phyloP scores from a whole-genome alignment of 2,113 vertebrate species.

The Nesospiza acunhae region DNA sequence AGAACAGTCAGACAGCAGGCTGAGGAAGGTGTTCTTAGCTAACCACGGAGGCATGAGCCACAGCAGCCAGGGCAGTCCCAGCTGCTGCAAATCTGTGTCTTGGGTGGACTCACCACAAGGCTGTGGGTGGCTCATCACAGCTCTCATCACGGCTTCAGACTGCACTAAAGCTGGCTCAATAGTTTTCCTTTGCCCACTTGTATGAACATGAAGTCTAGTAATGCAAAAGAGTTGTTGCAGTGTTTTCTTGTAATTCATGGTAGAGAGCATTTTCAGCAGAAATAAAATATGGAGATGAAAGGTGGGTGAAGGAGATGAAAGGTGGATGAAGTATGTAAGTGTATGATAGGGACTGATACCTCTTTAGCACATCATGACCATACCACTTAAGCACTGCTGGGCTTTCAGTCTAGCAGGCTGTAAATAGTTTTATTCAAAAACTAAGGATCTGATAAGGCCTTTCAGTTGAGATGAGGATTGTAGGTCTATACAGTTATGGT shows the following conservation, averaged over 20 bases:
- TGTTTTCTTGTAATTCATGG: neutral
- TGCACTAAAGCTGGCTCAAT: neutral
- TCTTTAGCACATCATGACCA: neutral
- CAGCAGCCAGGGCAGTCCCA: neutral
- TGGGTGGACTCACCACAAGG: neutral
- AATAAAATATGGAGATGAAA: neutral
- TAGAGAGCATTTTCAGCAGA: neutral
- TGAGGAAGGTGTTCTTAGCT: neutral
- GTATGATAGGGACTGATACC: too few relatives aligned
- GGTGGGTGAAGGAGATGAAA: neutral
- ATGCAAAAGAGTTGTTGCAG: neutral
- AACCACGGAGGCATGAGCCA: neutral
- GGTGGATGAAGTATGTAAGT: neutral
- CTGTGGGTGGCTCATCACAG: rapidly evolving
- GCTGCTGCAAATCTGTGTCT: neutral
- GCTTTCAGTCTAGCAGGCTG: neutral
- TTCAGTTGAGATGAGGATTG: neutral
- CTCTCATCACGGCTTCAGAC: neutral
- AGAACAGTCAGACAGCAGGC: neutral
- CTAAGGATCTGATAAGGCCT: neutral
- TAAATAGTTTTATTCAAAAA: neutral
- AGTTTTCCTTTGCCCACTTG: neutral
- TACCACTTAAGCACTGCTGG: neutral
- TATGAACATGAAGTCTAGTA: neutral
- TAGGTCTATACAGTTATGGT: neutral